These are phyloP conservation scores for Hydropotes inermis DNA, from an alignment of 2,113 vertebrate species.

Conservation along the genomic window DNA sequence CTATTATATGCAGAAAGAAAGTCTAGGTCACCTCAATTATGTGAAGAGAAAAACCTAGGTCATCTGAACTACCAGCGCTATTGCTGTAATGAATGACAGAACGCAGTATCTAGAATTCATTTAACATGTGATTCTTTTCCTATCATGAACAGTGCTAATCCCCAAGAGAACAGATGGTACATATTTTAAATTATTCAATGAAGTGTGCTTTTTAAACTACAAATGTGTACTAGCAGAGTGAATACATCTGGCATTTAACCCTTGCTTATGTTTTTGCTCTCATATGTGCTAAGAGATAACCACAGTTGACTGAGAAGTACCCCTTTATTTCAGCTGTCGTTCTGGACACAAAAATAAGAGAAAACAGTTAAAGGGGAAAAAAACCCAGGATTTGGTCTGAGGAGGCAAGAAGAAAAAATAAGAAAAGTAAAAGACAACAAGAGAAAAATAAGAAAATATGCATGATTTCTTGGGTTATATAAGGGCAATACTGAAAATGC, in stretches of 20 bases:
- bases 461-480: background rate
- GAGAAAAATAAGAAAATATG: background rate
- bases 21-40: background rate
- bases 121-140: slow-evolving; percentile 52
- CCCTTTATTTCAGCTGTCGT: background rate
- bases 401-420: background rate
- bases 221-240: background rate
- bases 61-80: slow-evolving; percentile 14
- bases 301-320: background rate
- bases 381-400: background rate
- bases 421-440: background rate
- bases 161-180: slow-evolving; percentile 49
- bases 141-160: slow-evolving; percentile 22
- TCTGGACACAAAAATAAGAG: background rate
- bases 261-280: background rate
- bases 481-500: background rate
- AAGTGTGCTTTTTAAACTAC: slow-evolving; percentile 40
- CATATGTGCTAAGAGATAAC: background rate
- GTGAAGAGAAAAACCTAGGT: background rate
- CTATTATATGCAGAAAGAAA: background rate
- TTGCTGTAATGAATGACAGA: background rate
- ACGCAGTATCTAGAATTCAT: slow-evolving; percentile 10
- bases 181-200: slow-evolving; percentile 62
- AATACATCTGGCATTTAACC: background rate
- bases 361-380: background rate